phyloP scores from a whole-genome alignment of 1,140 invertebrate species.

The Manduca sexta region DNA sequence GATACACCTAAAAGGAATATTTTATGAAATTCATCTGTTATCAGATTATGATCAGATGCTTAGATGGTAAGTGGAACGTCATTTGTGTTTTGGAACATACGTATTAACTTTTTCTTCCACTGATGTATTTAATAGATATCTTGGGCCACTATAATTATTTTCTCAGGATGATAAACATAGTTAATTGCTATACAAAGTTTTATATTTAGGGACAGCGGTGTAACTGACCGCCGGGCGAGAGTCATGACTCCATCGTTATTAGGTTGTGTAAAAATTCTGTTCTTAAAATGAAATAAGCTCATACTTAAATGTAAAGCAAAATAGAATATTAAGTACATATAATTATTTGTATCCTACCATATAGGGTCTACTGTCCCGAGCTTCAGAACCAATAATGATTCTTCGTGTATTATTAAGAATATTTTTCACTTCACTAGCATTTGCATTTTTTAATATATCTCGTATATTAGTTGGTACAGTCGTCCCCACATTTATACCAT shows the following conservation, averaged over 20 bases:
- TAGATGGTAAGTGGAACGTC: too few species aligned
- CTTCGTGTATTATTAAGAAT: constrained; percentile 34
- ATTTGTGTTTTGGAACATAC: too few species aligned
- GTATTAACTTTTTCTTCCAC: too few species aligned
- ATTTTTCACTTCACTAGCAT: constrained; percentile 19
- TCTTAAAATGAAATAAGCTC: too few species aligned
- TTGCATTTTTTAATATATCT: constrained; percentile 24
- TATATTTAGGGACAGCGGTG: too few species aligned
- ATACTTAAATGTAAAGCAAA: neutral
- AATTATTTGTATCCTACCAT: constrained; percentile 28
- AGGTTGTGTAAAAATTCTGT: too few species aligned
- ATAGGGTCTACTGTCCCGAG: constrained; percentile 26
- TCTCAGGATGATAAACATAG: too few species aligned
- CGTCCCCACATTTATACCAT: constrained; percentile 22
- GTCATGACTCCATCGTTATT: too few species aligned
- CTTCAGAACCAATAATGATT: constrained; percentile 34
- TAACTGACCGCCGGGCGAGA: too few species aligned
- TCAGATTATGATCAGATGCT: neutral
- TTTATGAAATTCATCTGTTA: neutral
- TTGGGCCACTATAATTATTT: too few species aligned
- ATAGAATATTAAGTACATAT: neutral
- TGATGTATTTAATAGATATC: too few species aligned
- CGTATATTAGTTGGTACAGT: constrained; percentile 24
- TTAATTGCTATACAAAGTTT: too few species aligned
- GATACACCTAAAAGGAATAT: constrained; percentile 6